Evolutionary conservation across 2,113 vertebrate species (phyloP).

Genomic region (Todiramphus chloris): DNA sequence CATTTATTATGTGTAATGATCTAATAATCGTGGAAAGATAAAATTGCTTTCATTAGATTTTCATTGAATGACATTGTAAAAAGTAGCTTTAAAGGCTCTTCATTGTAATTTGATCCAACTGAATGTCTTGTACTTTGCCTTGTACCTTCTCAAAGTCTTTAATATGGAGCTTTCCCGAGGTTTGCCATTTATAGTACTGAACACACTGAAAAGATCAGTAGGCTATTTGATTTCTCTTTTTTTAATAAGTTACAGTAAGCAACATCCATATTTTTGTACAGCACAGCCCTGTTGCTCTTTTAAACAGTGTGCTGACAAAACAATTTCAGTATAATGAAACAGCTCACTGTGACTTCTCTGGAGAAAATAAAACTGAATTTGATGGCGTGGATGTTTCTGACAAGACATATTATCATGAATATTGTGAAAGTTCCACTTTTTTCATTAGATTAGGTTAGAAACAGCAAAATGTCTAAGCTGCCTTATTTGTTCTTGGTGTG

Average conservation of each 20-base stretch:
- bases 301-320: slow-evolving; percentile 34
- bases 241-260: background rate
- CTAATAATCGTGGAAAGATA: background rate
- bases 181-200: background rate
- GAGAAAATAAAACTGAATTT: slow-evolving; percentile 39
- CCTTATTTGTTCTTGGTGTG: background rate
- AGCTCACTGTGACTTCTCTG: background rate
- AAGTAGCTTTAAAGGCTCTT: background rate
- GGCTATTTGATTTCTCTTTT: background rate
- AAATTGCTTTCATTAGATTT: background rate
- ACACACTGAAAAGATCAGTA: background rate
- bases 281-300: background rate
- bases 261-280: background rate
- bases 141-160: background rate
- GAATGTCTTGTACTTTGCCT: background rate
- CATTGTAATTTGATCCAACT: background rate
- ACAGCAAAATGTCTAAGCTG: background rate
- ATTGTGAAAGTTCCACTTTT: background rate
- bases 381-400: slow-evolving; percentile 25
- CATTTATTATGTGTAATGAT: background rate
- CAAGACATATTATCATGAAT: background rate
- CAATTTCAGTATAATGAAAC: slow-evolving; percentile 22
- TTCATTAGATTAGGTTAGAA: background rate
- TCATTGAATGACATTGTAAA: background rate
- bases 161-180: background rate